Evolutionary conservation across 2,888 invertebrate genomes (phyloP).

Genomic region (Brassicogethes aeneus): DNA sequence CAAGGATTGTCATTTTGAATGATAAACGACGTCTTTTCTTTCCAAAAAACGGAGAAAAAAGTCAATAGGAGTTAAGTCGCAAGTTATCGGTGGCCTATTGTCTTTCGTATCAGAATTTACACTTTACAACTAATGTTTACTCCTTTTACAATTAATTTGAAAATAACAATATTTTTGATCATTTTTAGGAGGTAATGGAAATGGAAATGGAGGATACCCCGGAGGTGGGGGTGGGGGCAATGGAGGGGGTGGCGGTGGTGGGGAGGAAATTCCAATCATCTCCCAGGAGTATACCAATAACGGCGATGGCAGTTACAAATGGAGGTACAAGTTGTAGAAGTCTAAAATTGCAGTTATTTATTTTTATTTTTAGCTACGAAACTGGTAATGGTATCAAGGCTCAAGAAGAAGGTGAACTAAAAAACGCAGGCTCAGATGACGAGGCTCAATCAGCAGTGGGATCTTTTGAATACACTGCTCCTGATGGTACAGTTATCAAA

Average conservation of each 20-base stretch:
- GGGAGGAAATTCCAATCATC: slow-evolving; percentile 45
- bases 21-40: no score
- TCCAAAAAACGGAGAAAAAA: no score
- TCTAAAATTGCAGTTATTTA: no score
- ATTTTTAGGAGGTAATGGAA: slow-evolving; percentile 1
- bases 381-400: slow-evolving; percentile 56
- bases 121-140: no score
- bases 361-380: slow-evolving; percentile 45
- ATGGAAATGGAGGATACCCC: slow-evolving; percentile 13
- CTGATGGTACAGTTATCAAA: slow-evolving; percentile 53
- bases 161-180: not conserved
- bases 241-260: slow-evolving; percentile 27
- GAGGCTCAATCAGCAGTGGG: slow-evolving; percentile 50
- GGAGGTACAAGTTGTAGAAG: slow-evolving; percentile 32
- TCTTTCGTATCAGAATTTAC: no score
- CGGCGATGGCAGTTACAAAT: slow-evolving; percentile 50
- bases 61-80: no score
- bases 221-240: slow-evolving; percentile 18
- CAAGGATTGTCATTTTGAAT: no score
- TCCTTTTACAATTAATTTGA: no score
- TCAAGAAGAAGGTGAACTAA: slow-evolving; percentile 52
- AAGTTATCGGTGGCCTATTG: no score
- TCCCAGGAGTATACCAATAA: slow-evolving; percentile 50
- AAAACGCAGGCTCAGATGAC: slow-evolving; percentile 49
- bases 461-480: slow-evolving; percentile 54